These are phyloP conservation scores for Epinotia ramella DNA, from an alignment of 2,888 invertebrate genomes.

Conservation along the genomic window DNA sequence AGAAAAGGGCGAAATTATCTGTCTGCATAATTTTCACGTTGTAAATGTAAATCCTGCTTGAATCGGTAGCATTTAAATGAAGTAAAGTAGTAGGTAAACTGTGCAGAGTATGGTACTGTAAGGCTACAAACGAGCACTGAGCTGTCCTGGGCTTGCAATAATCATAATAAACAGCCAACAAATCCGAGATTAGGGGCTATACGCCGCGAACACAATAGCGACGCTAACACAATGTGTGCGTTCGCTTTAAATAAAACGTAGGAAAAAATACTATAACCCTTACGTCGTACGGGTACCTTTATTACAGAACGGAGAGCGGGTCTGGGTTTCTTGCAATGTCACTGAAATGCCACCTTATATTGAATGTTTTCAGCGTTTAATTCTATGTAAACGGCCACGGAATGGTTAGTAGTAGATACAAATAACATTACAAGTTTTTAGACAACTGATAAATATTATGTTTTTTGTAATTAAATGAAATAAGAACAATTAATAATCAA, in stretches of 20 bases:
- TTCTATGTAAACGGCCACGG: too few species aligned
- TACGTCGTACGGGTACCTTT: not conserved
- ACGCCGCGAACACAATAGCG: constrained; percentile 36
- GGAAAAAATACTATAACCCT: constrained; percentile 4
- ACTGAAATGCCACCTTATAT: not conserved
- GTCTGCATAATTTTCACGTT: too few species aligned
- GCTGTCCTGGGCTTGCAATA: constrained; percentile 44
- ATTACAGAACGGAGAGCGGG: not conserved
- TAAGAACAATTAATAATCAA: too few species aligned
- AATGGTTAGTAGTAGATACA: too few species aligned
- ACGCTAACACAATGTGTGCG: constrained; percentile 29
- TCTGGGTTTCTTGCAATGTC: constrained; percentile 3
- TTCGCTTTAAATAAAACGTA: constrained; percentile 34
- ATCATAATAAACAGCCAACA: constrained; percentile 48
- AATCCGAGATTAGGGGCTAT: constrained; percentile 46
- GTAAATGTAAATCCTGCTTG: not conserved
- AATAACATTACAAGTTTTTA: too few species aligned
- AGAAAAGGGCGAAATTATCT: too few species aligned
- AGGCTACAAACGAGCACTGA: constrained; percentile 34
- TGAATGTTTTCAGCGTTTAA: not conserved
- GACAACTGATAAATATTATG: too few species aligned
- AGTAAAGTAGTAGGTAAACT: constrained; percentile 19
- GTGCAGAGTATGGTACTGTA: constrained; percentile 18
- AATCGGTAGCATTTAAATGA: constrained; percentile 8
- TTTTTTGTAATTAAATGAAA: too few species aligned